Evolutionary conservation across 2,888 invertebrate species (phyloP).

Genomic region (Phanerotoma sp.): DNA sequence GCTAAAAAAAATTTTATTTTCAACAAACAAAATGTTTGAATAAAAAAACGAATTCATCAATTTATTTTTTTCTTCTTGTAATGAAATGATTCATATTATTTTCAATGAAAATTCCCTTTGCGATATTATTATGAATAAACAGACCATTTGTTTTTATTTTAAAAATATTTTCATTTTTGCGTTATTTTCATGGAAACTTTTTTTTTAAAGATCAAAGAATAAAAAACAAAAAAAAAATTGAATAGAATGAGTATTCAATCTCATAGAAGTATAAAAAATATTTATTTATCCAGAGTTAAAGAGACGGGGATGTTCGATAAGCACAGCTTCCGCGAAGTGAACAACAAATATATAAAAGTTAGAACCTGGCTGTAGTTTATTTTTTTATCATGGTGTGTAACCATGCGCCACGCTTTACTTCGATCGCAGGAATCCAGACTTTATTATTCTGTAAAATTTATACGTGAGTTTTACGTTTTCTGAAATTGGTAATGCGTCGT

Average conservation of each 20-base stretch:
- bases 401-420: conserved; percentile 20
- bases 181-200: too few species aligned
- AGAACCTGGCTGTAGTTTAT: conserved; percentile 43
- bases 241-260: background rate
- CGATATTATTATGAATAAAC: too few species aligned
- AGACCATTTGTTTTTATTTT: too few species aligned
- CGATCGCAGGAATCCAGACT: conserved; percentile 8
- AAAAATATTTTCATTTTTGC: too few species aligned
- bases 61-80: too few species aligned
- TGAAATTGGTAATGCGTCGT: conserved; percentile 14
- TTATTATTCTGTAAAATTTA: conserved; percentile 28
- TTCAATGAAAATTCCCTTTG: too few species aligned
- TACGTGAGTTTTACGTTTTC: background rate
- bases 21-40: too few species aligned
- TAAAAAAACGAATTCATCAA: too few species aligned
- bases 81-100: too few species aligned
- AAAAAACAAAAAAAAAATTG: background rate
- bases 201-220: background rate
- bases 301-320: conserved; percentile 38
- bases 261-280: conserved; percentile 13
- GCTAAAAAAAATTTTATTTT: too few species aligned
- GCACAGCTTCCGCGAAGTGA: conserved; percentile 49
- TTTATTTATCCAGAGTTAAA: conserved; percentile 40
- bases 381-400: conserved; percentile 37
- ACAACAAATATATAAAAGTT: conserved; percentile 43